A percentile compares a stretch with the other conserved stretches of the same genome.
Evolutionary conservation across 2,797 vertebrate species (phyloP).

Genomic region (Nyctibius grandis): DNA sequence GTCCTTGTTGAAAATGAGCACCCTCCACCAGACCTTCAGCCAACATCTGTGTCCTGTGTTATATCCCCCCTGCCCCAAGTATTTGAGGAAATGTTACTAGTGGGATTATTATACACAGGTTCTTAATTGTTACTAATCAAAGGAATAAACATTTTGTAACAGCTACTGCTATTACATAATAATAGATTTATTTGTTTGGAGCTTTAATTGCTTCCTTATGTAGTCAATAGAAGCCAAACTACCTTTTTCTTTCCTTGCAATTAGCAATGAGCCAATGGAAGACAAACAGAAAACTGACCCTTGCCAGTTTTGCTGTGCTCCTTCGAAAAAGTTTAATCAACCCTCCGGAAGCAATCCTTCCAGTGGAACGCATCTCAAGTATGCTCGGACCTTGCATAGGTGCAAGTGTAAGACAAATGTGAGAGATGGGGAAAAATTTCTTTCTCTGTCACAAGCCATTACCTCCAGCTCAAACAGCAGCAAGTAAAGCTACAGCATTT

Average conservation of each 20-base stretch:
- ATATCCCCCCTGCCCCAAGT: accelerated
- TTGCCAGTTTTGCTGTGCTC: neutral
- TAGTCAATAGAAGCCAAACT: neutral
- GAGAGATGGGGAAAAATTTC: neutral
- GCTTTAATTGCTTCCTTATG: neutral
- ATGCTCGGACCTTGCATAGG: neutral
- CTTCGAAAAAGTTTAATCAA: neutral
- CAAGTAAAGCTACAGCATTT: neutral
- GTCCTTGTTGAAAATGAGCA: neutral
- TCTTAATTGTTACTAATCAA: neutral
- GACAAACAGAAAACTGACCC: neutral
- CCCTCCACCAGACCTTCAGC: neutral
- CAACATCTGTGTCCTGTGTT: neutral
- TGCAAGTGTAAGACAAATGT: neutral
- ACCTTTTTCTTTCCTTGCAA: neutral
- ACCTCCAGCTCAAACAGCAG: neutral
- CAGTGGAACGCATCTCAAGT: neutral
- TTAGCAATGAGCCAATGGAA: neutral
- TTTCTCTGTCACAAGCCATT: neutral
- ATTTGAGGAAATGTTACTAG: neutral
- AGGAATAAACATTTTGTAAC: neutral
- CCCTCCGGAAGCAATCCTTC: neutral
- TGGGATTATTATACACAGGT: neutral
- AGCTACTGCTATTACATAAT: neutral
- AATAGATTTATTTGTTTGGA: neutral